Base-by-base conservation (phyloP, 2,797 vertebrate genomes). In the Melanotaenia nigrans region DNA sequence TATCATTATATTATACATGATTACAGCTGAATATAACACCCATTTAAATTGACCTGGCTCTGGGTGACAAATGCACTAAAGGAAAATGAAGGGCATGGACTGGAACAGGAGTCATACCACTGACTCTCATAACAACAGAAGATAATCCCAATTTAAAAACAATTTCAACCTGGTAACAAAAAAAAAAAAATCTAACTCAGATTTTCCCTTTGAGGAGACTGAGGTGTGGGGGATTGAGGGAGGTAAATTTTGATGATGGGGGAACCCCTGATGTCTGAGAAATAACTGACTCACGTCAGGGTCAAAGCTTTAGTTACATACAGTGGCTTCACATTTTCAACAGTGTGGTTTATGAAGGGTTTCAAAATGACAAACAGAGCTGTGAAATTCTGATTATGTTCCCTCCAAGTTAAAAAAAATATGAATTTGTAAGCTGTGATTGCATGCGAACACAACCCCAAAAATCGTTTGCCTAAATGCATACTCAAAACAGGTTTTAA, bases 221-320 rank as follows among this genome's bases (percentile, higher is more conserved):
- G 5, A 20, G 1, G 1, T 49, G 16, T 6, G 11, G 45, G n/a
- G 51, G 12, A 24, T 12, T 4, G n/a, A 35, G 12, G 45, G 8
- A 35, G 64, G 5, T 32, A 35, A 62, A 25, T 30, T 75, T 2
- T 70, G 55, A 30, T 65, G 63, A 35, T 61, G 70, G 85, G 83
- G 54, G 42, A 78, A 35, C 62, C 81, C 85, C 84, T 24, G 5
- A 72, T 53, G 33, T 22, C 16, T 77, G 58, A 78, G 55, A 61
- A 35, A 73, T 11, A 53, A 62, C 68, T 83, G 68, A 77, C 68
- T 87, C 78, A 79, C 58, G 77, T 49, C 49, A 54, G n/a, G 68
- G 51, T 47, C 33, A 58, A 45, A 57, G 28, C 40, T 57, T 28
- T 61, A n/a, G 30, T 12, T 32, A 2, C 10, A 55, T 11, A 51